Evolutionary conservation across 2,113 vertebrate genomes (phyloP), one percentile per base, ranked within the genome.

Genomic region (Phainopepla nitens): DNA sequence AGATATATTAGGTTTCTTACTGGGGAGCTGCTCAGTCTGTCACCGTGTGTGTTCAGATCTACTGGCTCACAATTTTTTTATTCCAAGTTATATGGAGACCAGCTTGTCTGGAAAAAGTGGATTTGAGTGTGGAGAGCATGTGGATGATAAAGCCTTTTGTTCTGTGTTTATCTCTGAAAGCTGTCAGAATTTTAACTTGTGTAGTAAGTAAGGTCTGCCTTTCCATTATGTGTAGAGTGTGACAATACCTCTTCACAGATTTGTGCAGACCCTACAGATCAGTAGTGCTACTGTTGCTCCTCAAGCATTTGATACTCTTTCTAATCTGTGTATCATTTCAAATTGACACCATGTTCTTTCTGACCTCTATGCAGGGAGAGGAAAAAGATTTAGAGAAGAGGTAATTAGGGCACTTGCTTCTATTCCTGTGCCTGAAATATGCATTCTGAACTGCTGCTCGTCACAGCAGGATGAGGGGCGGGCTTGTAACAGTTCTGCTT

Each of bases 351-450:
- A 10, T 82, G 47, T 93, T 91, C 82, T 90, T 91, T 95, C 85
- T 95, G 88, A 93, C 93, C 85, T 96, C 92, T n/a, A 5, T 42
- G 71, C 54, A 83, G 90, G 71, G 39, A 53, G 68, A 88, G 76
- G 75, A 77, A 88, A 92, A 92, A 91, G 76, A 90, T 91, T 88
- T 81, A 93, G 64, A 73, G 90, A 83, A 77, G 88, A 86, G 79
- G 64, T 95, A 97, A 96, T 96, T 94, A 81, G 95, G 93, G 76
- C 94, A 62, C 45, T 89, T 86, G 93, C 20, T 95, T 94, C 91
- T 97, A 93, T 95, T 96, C 76, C 68, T 93, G 93, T 91, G 73
- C 73, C 62, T 94, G 90, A 91, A 92, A 70, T 93, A 83, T 29
- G 62, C 47, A 13, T 94, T 96, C 71, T 66, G 87, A 93, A 68